These are phyloP conservation scores for Rhynchotus rufescens DNA, from an alignment of 2,797 vertebrate genomes.

Conservation along the genomic window DNA sequence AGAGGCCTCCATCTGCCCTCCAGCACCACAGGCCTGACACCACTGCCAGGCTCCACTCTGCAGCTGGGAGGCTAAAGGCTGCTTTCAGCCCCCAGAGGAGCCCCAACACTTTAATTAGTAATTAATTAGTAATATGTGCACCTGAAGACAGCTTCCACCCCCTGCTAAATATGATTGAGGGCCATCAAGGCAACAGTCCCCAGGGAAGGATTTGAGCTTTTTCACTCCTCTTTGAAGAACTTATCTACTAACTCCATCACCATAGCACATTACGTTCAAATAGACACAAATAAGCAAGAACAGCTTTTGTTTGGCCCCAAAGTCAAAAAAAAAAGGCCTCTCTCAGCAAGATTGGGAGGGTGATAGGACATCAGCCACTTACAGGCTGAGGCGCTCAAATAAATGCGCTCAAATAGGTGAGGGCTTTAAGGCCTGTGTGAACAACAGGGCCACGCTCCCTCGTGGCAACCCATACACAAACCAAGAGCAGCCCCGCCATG, in stretches of 20 bases:
- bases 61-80: neutral
- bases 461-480: neutral
- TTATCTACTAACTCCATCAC: neutral
- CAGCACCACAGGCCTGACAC: neutral
- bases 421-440: neutral
- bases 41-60: neutral
- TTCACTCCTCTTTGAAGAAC: neutral
- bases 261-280: accelerated
- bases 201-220: neutral
- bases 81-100: neutral
- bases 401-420: neutral
- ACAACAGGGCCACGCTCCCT: neutral
- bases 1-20: neutral
- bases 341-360: neutral
- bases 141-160: neutral
- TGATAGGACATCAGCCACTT: neutral
- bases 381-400: neutral
- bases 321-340: neutral
- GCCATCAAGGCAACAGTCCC: neutral
- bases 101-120: neutral
- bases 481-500: neutral
- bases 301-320: neutral
- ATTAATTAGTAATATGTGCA: neutral
- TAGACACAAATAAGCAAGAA: neutral
- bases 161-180: neutral